phyloP scores from a whole-genome alignment of 2,113 vertebrate species.

The Atrichornis clamosus region DNA sequence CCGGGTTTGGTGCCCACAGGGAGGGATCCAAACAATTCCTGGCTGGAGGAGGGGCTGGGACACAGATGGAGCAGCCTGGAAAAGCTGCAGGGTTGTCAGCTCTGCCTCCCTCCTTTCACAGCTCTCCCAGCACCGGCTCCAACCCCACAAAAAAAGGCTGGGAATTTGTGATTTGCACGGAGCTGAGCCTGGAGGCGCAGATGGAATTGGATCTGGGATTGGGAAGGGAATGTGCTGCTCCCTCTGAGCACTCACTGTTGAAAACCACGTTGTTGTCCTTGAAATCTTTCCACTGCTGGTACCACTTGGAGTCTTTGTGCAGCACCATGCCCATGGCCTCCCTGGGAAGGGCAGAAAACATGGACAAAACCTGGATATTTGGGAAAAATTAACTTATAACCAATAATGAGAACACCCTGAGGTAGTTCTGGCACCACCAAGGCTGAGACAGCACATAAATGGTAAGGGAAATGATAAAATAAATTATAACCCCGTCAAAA shows the following conservation, averaged over 20 bases:
- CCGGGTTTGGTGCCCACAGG: neutral
- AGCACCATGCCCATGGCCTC: constrained; percentile 91
- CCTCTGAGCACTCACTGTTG: constrained; percentile 82
- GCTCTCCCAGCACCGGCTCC: neutral
- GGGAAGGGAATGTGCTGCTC: neutral
- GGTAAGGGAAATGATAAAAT: neutral
- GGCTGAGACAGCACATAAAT: neutral
- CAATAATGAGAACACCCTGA: neutral
- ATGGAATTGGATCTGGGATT: neutral
- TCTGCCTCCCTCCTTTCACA: neutral
- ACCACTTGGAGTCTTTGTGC: constrained; percentile 97
- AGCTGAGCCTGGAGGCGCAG: neutral
- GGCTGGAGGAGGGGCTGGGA: neutral
- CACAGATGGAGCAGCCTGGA: neutral
- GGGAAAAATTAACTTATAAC: neutral
- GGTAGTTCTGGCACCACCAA: rapidly evolving
- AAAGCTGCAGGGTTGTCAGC: neutral
- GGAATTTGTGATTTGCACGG: neutral
- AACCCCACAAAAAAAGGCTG: neutral
- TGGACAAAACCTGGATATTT: neutral
- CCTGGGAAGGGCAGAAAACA: constrained; percentile 60
- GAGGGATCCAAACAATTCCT: neutral
- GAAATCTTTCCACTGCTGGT: constrained; percentile 98
- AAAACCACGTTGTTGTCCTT: constrained; percentile 96
- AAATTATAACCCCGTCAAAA: too few relatives aligned